Evolutionary conservation across 2,888 invertebrate genomes (phyloP).

Genomic region (Chloroclysta siterata): DNA sequence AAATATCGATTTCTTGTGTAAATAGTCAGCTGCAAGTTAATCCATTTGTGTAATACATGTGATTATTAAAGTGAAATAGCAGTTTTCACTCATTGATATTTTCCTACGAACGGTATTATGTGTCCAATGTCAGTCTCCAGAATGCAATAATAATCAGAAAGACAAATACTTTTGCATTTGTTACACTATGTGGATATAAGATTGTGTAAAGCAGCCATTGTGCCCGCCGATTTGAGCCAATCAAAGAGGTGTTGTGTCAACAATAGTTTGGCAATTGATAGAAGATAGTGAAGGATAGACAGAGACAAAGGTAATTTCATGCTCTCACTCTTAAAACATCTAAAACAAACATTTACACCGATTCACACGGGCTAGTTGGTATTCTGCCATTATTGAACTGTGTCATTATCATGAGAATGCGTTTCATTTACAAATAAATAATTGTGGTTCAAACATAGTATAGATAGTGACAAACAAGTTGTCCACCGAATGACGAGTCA

Average conservation of each 20-base stretch:
- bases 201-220: slow-evolving; percentile 5
- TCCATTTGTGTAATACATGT: too few relatives aligned
- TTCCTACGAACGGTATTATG: too few relatives aligned
- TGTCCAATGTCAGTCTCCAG: too few relatives aligned
- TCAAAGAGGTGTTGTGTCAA: slow-evolving; percentile 1
- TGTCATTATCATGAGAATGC: slow-evolving; percentile 69
- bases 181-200: background rate
- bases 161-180: too few relatives aligned
- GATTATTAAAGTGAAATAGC: too few relatives aligned
- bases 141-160: too few relatives aligned
- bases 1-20: slow-evolving; percentile 4
- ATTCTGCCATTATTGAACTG: slow-evolving; percentile 47
- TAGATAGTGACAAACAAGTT: too few relatives aligned
- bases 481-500: too few relatives aligned
- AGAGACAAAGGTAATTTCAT: slow-evolving; percentile 74
- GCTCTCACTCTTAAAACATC: slow-evolving; percentile 68
- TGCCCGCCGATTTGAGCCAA: slow-evolving; percentile 17
- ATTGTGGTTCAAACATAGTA: too few relatives aligned
- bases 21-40: background rate
- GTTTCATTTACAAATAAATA: slow-evolving; percentile 53
- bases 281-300: slow-evolving; percentile 43
- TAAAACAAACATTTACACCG: slow-evolving; percentile 72
- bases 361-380: slow-evolving; percentile 80
- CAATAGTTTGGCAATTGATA: slow-evolving; percentile 28
- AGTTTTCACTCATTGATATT: too few relatives aligned